Percentiles rank a stretch among this genome's conserved stretches.
phyloP scores from a whole-genome alignment of 1,140 invertebrate species.

The Ephestia elutella region DNA sequence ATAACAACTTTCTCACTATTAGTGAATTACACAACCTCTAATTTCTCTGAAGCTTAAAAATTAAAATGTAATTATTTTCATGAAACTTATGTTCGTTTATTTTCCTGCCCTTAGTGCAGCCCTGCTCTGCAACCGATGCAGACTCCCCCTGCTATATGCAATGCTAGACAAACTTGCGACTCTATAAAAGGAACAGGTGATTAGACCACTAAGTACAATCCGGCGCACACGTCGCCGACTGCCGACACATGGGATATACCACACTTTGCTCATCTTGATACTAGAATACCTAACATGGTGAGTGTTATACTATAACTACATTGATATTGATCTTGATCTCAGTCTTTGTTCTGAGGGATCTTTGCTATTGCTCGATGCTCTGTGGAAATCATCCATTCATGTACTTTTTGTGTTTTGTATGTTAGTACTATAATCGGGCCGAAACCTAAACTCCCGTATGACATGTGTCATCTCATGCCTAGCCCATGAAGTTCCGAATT shows the following conservation, averaged over 20 bases:
- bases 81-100: no score
- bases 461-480: no score
- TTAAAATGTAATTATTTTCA: no score
- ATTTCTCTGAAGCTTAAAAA: no score
- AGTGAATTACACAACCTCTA: no score
- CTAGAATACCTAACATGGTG: slow-evolving; percentile 43
- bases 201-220: slow-evolving; percentile 65
- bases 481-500: no score
- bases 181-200: slow-evolving; percentile 72
- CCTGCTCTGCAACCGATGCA: slow-evolving; percentile 49
- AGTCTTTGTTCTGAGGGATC: neutral
- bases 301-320: slow-evolving; percentile 23
- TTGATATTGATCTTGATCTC: slow-evolving; percentile 6
- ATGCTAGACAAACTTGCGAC: slow-evolving; percentile 67
- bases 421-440: no score
- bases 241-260: slow-evolving; percentile 54
- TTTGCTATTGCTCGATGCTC: neutral
- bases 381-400: slow-evolving; percentile 3
- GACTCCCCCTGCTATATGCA: slow-evolving; percentile 62
- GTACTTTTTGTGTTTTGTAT: neutral
- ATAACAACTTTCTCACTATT: no score
- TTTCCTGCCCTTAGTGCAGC: slow-evolving; percentile 38
- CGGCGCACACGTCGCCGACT: slow-evolving; percentile 50
- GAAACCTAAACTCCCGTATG: no score
- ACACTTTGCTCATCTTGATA: slow-evolving; percentile 31